Conservation (phyloP, 2,888 invertebrate genomes). For the Drosophila macrospina region DNA sequence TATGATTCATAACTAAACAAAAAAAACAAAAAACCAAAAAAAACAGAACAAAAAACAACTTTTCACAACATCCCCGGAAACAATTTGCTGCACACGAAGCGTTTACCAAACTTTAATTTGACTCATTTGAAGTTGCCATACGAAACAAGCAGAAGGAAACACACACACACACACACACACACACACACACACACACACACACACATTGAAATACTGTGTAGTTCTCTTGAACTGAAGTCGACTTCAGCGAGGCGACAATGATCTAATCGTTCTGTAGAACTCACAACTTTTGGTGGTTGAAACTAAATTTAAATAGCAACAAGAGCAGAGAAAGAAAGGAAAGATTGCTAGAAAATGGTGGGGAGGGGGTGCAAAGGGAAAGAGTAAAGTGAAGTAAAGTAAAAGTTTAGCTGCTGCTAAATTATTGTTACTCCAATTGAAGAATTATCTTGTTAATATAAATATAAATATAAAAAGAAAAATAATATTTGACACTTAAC, state of each 20-base stretch:
- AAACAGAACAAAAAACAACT: too few relatives aligned
- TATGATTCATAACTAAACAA: constrained; percentile 78
- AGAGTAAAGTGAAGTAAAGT: not conserved
- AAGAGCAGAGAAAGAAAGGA: not conserved
- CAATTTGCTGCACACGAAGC: constrained; percentile 78
- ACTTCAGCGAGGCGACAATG: constrained; percentile 34
- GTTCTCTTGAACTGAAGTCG: constrained; percentile 22
- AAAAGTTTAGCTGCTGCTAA: not conserved
- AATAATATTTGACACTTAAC: too few relatives aligned
- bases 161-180: constrained; percentile 2
- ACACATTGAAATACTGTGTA: not conserved
- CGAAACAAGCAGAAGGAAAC: constrained; percentile 4
- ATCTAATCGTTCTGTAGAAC: constrained; percentile 11
- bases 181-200: constrained; percentile 8
- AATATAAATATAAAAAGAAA: too few relatives aligned
- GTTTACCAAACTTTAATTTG: constrained; percentile 76
- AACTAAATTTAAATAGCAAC: constrained; percentile 5
- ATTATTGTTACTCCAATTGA: too few relatives aligned
- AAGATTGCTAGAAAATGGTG: not conserved
- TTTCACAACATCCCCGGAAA: constrained; percentile 78
- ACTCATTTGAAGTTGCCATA: constrained; percentile 52
- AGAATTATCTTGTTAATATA: too few relatives aligned
- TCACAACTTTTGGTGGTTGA: constrained; percentile 21
- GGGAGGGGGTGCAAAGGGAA: not conserved
- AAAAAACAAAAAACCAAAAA: too few relatives aligned